Conservation (phyloP, 2,113 vertebrate genomes). For the Notarius lentiginosus region DNA sequence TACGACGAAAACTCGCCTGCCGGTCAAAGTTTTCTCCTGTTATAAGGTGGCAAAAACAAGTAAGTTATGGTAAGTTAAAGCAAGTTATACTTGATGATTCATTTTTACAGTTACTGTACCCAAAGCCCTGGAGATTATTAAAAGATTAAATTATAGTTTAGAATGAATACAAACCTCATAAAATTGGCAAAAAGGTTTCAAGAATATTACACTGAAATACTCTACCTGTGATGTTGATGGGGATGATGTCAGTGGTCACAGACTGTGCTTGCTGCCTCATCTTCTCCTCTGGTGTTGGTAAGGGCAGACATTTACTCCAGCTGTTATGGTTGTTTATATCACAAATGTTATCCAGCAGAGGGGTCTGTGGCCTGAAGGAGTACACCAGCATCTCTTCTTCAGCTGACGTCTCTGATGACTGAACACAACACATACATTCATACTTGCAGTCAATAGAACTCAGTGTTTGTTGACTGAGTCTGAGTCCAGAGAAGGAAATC, state of each 20-base stretch:
- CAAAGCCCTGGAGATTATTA: not conserved
- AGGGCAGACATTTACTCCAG: constrained; percentile 78
- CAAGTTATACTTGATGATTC: not conserved
- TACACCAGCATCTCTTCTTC: constrained; percentile 83
- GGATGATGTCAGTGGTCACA: constrained; percentile 83
- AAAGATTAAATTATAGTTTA: not conserved
- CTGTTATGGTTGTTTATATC: constrained; percentile 76
- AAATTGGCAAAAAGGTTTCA: not conserved
- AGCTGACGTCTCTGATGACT: constrained; percentile 78
- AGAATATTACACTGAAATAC: not conserved
- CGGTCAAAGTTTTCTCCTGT: constrained; percentile 96
- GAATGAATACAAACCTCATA: not conserved
- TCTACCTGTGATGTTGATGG: constrained; percentile 92
- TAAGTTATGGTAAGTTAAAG: not conserved
- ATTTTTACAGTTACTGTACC: not conserved
- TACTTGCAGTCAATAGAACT: constrained; percentile 12
- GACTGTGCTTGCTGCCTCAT: constrained; percentile 86
- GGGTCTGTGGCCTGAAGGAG: constrained; percentile 76
- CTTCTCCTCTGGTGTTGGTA: constrained; percentile 94
- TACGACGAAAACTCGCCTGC: constrained; percentile 91
- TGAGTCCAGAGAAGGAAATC: constrained; percentile 19
- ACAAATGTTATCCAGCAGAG: constrained; percentile 71
- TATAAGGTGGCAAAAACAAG: constrained; percentile 73
- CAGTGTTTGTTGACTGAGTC: not conserved
- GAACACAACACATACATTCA: constrained; percentile 45